Percentiles rank a stretch among this genome's conserved stretches.
These are phyloP conservation scores for Epizoanthus stellaris DNA, from an alignment of 92 coral and sea anemone genomes.

Conservation along the genomic window DNA sequence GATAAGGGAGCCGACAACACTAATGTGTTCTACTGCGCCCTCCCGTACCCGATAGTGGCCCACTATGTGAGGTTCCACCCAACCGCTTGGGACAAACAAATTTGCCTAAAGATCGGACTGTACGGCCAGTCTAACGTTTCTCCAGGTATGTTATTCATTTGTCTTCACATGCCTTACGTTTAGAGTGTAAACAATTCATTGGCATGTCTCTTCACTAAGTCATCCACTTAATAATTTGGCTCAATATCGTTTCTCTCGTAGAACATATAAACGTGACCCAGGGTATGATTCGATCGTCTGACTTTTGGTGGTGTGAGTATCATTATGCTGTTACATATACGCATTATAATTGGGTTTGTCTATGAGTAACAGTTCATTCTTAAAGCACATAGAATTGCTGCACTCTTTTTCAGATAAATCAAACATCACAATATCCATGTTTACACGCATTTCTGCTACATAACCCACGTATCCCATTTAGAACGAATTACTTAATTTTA, in stretches of 20 bases:
- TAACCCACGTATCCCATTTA: no score
- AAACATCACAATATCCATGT: no score
- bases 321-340: no score
- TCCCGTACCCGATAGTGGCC: slow-evolving; percentile 56
- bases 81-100: slow-evolving; percentile 39
- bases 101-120: slow-evolving; percentile 59
- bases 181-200: neutral
- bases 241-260: neutral
- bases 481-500: no score
- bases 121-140: slow-evolving; percentile 52
- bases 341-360: neutral
- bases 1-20: slow-evolving; percentile 42
- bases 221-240: neutral
- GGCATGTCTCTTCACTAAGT: neutral
- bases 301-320: slow-evolving; percentile 38
- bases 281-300: slow-evolving; percentile 3
- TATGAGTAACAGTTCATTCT: neutral
- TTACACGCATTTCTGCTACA: no score
- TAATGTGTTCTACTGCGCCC: slow-evolving; percentile 24
- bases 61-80: slow-evolving; percentile 59
- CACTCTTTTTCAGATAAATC: no score
- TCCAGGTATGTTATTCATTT: slow-evolving; percentile 1
- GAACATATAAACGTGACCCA: slow-evolving; percentile 6
- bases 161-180: neutral
- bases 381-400: neutral